These are phyloP conservation scores for Dastarcus helophoroides DNA, from an alignment of 2,888 invertebrate genomes.

Conservation along the genomic window DNA sequence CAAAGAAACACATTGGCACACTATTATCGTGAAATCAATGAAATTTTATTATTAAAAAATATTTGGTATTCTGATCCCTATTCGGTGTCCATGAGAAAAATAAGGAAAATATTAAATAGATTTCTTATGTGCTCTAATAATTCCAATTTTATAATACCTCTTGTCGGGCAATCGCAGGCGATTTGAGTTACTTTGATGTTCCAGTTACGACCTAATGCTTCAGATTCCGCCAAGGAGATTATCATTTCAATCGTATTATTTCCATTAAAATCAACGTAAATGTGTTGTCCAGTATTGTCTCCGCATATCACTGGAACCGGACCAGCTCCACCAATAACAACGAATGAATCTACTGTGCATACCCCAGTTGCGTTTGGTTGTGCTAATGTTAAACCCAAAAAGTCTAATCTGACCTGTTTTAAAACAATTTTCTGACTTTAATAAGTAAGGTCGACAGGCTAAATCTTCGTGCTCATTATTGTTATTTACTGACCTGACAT, in stretches of 20 bases:
- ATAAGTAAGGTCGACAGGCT: constrained; percentile 1
- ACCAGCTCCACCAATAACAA: constrained; percentile 57
- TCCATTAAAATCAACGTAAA: constrained; percentile 66
- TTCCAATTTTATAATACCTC: constrained; percentile 37
- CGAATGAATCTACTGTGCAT: constrained; percentile 58
- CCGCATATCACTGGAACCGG: constrained; percentile 68
- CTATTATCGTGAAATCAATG: too few relatives aligned
- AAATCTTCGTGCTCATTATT: constrained; percentile 4
- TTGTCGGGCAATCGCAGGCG: constrained; percentile 55
- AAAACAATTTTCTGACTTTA: too few relatives aligned
- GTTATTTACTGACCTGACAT: constrained; percentile 50
- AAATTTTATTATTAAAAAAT: too few relatives aligned
- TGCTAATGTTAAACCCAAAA: constrained; percentile 56
- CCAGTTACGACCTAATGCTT: constrained; percentile 56
- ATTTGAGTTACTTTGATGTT: constrained; percentile 63
- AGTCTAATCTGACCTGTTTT: constrained; percentile 60
- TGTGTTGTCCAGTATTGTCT: constrained; percentile 66
- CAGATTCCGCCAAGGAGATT: constrained; percentile 48
- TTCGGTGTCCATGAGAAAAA: too few relatives aligned
- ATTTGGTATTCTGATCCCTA: too few relatives aligned
- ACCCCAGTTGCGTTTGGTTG: constrained; percentile 62
- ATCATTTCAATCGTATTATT: constrained; percentile 54
- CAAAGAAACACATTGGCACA: too few relatives aligned
- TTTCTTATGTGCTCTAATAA: background rate
- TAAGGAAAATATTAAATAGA: too few relatives aligned